These are phyloP conservation scores for Thereva unica DNA, from an alignment of 2,888 invertebrate genomes.

Conservation along the genomic window DNA sequence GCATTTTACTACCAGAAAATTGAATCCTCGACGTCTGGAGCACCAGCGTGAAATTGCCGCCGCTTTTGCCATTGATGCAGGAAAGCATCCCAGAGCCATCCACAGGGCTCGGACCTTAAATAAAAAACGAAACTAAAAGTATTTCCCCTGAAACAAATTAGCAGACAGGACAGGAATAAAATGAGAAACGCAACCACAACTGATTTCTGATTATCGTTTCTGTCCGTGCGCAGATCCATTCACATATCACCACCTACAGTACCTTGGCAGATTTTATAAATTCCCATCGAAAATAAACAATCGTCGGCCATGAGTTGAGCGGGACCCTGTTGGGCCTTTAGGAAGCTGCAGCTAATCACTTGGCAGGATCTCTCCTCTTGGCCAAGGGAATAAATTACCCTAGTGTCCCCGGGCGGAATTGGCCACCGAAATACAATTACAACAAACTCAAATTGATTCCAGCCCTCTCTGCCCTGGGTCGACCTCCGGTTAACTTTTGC, in stretches of 20 bases:
- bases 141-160: slow-evolving; percentile 4
- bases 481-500: slow-evolving; percentile 52
- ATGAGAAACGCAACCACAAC: slow-evolving; percentile 16
- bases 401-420: slow-evolving; percentile 36
- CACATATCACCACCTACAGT: slow-evolving; percentile 3
- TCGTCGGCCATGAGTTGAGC: background rate
- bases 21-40: slow-evolving; percentile 15
- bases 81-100: background rate
- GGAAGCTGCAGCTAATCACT: slow-evolving; percentile 23
- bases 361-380: background rate
- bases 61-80: background rate
- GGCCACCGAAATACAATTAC: slow-evolving; percentile 40
- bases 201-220: slow-evolving; percentile 26
- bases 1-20: slow-evolving; percentile 31
- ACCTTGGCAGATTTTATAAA: slow-evolving; percentile 15
- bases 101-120: too few relatives aligned
- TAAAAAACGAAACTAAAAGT: too few relatives aligned
- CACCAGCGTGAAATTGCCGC: slow-evolving; percentile 23
- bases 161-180: slow-evolving; percentile 13
- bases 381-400: slow-evolving; percentile 24
- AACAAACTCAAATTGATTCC: slow-evolving; percentile 38
- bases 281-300: slow-evolving; percentile 25
- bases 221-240: background rate
- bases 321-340: slow-evolving; percentile 21
- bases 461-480: slow-evolving; percentile 52